phyloP scores from a whole-genome alignment of 1,140 invertebrate genomes.

The Babylonia areolata region DNA sequence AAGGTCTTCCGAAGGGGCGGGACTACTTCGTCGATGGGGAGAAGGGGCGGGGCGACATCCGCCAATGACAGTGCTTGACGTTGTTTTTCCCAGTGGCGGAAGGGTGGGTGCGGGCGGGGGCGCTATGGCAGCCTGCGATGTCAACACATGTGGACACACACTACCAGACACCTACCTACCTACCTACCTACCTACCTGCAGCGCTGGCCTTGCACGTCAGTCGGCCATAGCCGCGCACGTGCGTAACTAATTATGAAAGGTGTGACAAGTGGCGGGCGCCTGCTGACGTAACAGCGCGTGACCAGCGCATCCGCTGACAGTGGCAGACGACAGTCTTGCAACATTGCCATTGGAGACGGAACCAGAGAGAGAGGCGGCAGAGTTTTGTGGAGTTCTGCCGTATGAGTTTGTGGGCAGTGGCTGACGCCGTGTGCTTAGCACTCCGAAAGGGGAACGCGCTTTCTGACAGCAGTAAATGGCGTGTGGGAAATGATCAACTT shows the following conservation, averaged over 20 bases:
- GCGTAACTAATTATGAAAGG: constrained; percentile 24
- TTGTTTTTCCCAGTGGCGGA: background rate
- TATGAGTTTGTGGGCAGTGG: no score
- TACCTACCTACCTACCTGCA: no score
- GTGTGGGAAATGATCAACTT: no score
- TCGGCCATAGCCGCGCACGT: background rate
- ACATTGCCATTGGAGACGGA: background rate
- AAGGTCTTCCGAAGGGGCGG: background rate
- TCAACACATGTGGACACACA: constrained; percentile 1
- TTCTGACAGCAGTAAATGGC: no score
- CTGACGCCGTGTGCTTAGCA: no score
- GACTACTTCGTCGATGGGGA: background rate
- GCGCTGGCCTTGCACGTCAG: background rate
- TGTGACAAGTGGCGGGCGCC: constrained; percentile 21
- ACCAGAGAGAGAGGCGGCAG: background rate
- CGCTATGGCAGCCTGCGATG: background rate
- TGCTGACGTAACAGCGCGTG: background rate
- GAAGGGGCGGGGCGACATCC: constrained; percentile 7
- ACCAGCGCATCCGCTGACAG: background rate
- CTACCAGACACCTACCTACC: background rate
- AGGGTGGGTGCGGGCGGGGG: background rate
- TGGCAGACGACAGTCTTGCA: background rate
- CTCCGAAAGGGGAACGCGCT: no score
- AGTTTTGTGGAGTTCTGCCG: no score
- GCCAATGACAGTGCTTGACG: background rate